These are phyloP conservation scores for Limanda limanda DNA, from an alignment of 2,113 vertebrate species.

Conservation along the genomic window DNA sequence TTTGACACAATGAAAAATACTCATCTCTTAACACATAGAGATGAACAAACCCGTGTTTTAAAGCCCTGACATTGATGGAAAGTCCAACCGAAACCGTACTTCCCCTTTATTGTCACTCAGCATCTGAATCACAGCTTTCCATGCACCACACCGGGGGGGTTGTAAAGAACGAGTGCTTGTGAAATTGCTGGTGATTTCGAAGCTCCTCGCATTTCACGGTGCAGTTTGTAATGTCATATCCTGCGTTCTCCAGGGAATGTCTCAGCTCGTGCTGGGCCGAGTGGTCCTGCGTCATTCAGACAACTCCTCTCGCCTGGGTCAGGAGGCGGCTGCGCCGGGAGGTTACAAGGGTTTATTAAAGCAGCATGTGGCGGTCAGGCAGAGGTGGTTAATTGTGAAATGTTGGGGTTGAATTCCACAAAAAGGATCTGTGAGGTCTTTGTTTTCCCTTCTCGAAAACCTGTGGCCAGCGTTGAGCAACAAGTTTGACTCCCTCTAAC, in stretches of 20 bases:
- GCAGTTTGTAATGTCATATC: conserved; percentile 77
- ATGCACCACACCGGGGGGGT: conserved; percentile 4
- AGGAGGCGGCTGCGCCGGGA: conserved; percentile 22
- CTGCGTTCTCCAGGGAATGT: conserved; percentile 81
- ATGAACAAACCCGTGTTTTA: neutral
- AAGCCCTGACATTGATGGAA: neutral
- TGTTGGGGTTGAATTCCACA: conserved; percentile 29
- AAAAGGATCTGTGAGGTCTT: conserved; percentile 40
- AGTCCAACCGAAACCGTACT: neutral
- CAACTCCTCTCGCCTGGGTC: conserved; percentile 40
- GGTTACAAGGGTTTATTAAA: conserved; percentile 42
- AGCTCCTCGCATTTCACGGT: conserved; percentile 66
- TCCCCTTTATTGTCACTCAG: conserved; percentile 13
- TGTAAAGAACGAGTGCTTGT: conserved; percentile 38
- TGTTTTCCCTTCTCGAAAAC: neutral
- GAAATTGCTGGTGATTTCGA: conserved; percentile 67
- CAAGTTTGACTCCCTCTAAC: conserved; percentile 1
- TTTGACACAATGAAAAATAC: neutral
- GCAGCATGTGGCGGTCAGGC: conserved; percentile 22
- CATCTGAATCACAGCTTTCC: conserved; percentile 34
- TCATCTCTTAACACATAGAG: neutral
- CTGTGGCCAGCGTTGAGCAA: conserved; percentile 47
- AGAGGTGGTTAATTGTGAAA: conserved; percentile 53
- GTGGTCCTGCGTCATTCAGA: conserved; percentile 71
- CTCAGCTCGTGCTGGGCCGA: conserved; percentile 75